A percentile compares a stretch with the other conserved stretches of the same genome.
Evolutionary conservation across 2,797 vertebrate species (phyloP).

Genomic region (Tinamus major): DNA sequence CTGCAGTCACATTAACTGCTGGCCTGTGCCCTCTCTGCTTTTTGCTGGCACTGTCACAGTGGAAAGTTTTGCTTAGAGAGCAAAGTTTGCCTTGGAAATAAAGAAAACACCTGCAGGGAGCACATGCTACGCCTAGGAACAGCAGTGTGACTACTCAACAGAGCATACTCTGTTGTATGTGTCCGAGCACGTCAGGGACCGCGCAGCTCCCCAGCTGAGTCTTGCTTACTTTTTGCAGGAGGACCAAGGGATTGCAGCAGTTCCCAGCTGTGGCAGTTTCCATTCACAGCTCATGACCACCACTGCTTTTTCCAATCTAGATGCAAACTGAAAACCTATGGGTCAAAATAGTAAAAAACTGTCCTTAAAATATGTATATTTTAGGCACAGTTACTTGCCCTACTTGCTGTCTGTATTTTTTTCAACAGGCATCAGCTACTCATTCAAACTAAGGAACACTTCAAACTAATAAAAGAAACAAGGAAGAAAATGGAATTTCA

Average conservation of each 20-base stretch:
- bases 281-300: not conserved
- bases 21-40: rapidly evolving
- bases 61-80: not conserved
- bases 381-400: not conserved
- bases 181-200: no score
- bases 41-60: rapidly evolving
- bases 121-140: not conserved
- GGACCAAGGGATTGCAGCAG: not conserved
- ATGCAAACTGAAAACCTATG: not conserved
- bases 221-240: not conserved
- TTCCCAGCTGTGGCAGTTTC: not conserved
- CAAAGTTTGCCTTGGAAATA: not conserved
- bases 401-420: not conserved
- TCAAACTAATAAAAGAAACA: not conserved
- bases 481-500: not conserved
- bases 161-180: no score
- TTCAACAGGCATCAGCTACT: not conserved
- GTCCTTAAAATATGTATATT: not conserved
- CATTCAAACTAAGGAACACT: not conserved
- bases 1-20: not conserved
- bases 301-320: not conserved
- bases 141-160: not conserved
- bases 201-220: not conserved
- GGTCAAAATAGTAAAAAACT: not conserved
- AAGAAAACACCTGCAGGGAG: not conserved